phyloP scores from a whole-genome alignment of 1,140 invertebrate species.

The Brachionus paranguensis region DNA sequence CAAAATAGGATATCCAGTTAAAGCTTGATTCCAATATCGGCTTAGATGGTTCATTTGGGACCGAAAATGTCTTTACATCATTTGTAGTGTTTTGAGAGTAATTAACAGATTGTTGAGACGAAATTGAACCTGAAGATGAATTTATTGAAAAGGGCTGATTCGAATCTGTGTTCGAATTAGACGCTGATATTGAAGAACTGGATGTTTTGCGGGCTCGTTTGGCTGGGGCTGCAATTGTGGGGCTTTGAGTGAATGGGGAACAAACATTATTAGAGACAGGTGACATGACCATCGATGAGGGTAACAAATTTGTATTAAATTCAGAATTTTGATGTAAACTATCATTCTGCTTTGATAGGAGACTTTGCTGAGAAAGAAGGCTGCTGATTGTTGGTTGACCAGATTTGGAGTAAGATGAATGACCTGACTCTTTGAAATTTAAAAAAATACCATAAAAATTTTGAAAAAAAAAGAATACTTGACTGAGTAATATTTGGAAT shows the following conservation, averaged over 20 bases:
- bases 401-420: neutral
- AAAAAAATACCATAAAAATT: neutral
- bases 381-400: neutral
- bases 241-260: neutral
- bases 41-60: neutral
- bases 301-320: neutral
- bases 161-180: neutral
- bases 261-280: neutral
- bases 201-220: slow-evolving; percentile 15
- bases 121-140: neutral
- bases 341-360: neutral
- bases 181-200: neutral
- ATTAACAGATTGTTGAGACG: neutral
- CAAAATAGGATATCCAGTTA: neutral
- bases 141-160: neutral
- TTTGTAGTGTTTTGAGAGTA: neutral
- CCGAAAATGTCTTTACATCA: neutral
- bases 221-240: neutral
- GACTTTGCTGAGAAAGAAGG: neutral
- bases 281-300: neutral
- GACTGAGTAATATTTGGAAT: neutral
- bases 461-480: neutral
- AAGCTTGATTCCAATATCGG: neutral
- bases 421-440: neutral
- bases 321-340: neutral